Base-by-base conservation (phyloP, 2,113 vertebrate species). In the Engraulis encrasicolus region DNA sequence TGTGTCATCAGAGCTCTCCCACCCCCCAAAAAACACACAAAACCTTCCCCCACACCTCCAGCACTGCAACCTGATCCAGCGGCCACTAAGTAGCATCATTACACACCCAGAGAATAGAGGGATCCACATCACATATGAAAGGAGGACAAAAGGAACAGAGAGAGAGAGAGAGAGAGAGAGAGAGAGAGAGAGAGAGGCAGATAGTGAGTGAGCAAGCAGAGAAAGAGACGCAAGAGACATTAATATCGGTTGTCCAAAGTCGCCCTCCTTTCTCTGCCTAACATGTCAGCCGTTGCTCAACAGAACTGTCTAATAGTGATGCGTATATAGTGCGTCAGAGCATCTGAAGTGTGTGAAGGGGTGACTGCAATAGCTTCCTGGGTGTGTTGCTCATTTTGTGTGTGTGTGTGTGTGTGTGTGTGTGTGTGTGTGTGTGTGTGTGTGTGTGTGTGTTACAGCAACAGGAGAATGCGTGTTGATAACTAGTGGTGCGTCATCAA, bases 31-130 rank as follows among this genome's bases (percentile, higher is more conserved):
- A 58, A 58, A 66, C 58, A 66, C 58, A 66, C 58, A 31, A 20
- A n/a, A n/a, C 84, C 82, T 52, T 45, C 80, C 82, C 58, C 81
- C 83, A 50, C 80, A 80, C 79, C 83, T 40, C 80, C 78, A 85
- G 23, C 27, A 84, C 36, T 83, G 82, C 85, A 88, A 91, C 84
- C 87, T 84, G 87, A 90, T 89, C 87, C 88, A 71, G 83, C 84
- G 83, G 85, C 85, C 84, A 85, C 85, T 86, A 84, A 50, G 78
- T 45, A 85, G 88, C 78, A 87, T 87, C 85, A 88, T 88, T 86
- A 89, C 85, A 86, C 85, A 86, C 90, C 83, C 83, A 85, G n/a
- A 79, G 83, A 81, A 37, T 83, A 88, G 82, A 84, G 78, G 84
- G 78, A 84, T 82, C 80, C 77, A 81, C 78, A 84, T 81, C 79